Conservation (phyloP, 2,113 vertebrate genomes). For the Cryptomyrus ogoouensis region DNA sequence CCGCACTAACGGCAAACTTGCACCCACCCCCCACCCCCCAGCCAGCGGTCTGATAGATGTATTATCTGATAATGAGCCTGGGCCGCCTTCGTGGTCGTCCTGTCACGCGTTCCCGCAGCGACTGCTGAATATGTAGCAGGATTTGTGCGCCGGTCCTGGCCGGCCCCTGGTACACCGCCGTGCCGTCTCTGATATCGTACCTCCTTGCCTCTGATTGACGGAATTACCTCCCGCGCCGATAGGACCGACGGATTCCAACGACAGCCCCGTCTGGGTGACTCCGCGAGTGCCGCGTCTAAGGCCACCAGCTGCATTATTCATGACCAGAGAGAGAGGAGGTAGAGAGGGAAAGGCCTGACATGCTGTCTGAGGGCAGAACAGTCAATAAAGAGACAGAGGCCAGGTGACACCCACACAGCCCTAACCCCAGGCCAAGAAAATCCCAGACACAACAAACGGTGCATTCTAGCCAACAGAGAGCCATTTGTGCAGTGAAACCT, state of each 20-base stretch:
- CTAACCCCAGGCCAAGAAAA: background rate
- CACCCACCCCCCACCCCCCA: background rate
- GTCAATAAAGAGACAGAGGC: background rate
- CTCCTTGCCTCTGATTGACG: background rate
- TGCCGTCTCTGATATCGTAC: background rate
- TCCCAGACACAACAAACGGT: background rate
- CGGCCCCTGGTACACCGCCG: background rate
- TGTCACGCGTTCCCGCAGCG: background rate
- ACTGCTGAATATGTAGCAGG: slow-evolving; percentile 13
- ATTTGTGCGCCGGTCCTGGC: background rate
- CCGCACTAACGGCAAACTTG: background rate
- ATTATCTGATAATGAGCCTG: slow-evolving; percentile 6
- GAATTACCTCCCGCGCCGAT: slow-evolving; percentile 3
- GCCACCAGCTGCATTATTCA: slow-evolving; percentile 15
- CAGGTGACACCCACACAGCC: slow-evolving; percentile 7
- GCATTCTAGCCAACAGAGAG: background rate
- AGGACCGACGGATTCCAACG: background rate
- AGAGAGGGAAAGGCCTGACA: background rate
- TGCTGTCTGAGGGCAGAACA: background rate
- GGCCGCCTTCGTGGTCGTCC: background rate
- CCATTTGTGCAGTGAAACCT: background rate
- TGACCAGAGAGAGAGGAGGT: background rate
- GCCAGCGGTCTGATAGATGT: slow-evolving; percentile 3
- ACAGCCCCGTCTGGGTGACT: background rate
- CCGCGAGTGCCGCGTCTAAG: background rate